Evolutionary conservation across 2,113 vertebrate genomes (phyloP).

Genomic region (Passer domesticus): DNA sequence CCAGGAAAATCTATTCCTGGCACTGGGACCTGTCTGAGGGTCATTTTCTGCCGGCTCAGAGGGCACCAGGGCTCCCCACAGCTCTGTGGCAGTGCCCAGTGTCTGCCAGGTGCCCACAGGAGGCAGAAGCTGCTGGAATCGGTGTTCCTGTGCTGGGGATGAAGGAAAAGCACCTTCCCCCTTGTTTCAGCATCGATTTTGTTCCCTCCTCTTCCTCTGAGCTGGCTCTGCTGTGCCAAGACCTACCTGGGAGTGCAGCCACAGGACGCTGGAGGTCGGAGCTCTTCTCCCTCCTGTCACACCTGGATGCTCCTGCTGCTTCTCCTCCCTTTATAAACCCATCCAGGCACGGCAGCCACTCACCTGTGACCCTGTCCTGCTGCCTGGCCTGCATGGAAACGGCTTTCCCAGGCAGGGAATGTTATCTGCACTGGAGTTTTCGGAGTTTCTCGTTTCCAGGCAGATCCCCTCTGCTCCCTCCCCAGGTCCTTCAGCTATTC

Average conservation of each 20-base stretch:
- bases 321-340: not conserved
- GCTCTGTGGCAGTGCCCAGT: not conserved
- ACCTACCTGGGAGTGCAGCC: not conserved
- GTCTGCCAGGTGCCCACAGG: not conserved
- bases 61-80: not conserved
- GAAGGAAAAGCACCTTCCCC: not conserved
- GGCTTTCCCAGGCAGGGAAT: not conserved
- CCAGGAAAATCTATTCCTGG: not conserved
- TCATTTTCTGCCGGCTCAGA: not conserved
- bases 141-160: fast-evolving
- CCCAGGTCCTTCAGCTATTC: not conserved
- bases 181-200: not conserved
- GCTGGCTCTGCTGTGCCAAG: not conserved
- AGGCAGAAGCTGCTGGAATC: not conserved
- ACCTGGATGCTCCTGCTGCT: not conserved
- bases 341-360: not conserved
- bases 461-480: not conserved
- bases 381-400: not conserved
- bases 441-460: constrained; percentile 8
- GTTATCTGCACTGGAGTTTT: not conserved
- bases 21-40: not conserved
- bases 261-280: not conserved
- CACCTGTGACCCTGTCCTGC: not conserved
- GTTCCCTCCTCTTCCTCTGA: not conserved
- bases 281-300: not conserved